A percentile compares a stretch with the other conserved stretches of the same genome.
These are phyloP conservation scores for Onychorhynchus coronatus DNA, from an alignment of 2,113 vertebrate species.

Conservation along the genomic window DNA sequence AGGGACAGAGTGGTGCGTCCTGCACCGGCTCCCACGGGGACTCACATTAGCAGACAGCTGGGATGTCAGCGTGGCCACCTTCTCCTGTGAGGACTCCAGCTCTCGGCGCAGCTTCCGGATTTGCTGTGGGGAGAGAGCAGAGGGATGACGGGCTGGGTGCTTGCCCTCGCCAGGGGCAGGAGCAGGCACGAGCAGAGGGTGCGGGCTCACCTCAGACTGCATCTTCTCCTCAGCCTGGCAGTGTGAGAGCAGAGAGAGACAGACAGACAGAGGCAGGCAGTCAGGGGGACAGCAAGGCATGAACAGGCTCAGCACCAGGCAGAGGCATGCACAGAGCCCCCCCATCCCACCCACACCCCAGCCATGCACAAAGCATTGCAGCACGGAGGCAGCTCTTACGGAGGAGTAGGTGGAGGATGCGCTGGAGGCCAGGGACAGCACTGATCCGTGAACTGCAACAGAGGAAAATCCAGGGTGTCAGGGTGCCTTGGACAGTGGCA, in stretches of 20 bases:
- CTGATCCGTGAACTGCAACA: conserved; percentile 91
- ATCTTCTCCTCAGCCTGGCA: conserved; percentile 96
- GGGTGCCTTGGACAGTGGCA: neutral
- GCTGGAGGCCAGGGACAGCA: conserved; percentile 92
- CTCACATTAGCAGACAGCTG: conserved; percentile 93
- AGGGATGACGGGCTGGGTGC: neutral
- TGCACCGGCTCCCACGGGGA: neutral
- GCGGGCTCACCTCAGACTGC: conserved; percentile 87
- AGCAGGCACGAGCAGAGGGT: neutral
- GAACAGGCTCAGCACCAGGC: neutral
- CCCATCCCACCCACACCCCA: neutral
- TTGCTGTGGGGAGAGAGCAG: conserved; percentile 77
- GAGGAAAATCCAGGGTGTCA: conserved; percentile 34
- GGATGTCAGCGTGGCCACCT: conserved; percentile 89
- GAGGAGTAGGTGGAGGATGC: conserved; percentile 93
- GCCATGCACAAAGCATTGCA: neutral
- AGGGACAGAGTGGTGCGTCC: rapidly evolving
- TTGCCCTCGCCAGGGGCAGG: neutral
- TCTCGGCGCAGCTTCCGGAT: conserved; percentile 92
- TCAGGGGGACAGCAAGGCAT: conserved; percentile 45
- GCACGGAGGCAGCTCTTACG: conserved; percentile 76
- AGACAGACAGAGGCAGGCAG: conserved; percentile 73
- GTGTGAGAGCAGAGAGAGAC: conserved; percentile 68
- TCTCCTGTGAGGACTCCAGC: conserved; percentile 94
- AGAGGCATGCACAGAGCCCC: conserved; percentile 44